Evolutionary conservation across 23 tunicate genomes (phyloP).

Genomic region (Halocynthia aurantium): DNA sequence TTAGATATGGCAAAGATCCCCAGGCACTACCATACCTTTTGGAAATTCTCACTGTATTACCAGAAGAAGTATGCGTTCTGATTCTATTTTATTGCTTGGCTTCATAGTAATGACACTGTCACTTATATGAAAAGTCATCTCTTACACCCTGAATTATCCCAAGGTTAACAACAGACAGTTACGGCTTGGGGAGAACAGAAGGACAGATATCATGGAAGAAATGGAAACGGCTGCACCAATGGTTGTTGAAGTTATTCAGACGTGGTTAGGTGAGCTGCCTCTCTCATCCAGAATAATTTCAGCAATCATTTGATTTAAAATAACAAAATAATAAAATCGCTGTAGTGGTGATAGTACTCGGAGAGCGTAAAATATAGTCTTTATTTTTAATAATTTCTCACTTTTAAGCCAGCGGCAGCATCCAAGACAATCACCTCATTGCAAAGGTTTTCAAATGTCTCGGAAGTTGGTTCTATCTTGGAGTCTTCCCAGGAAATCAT

Average conservation of each 20-base stretch:
- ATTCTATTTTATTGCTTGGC: neutral
- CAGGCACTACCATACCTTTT: slow-evolving; percentile 59
- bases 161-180: slow-evolving; percentile 71
- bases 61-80: slow-evolving; percentile 69
- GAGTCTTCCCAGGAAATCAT: slow-evolving; percentile 82
- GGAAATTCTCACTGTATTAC: slow-evolving; percentile 79
- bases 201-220: slow-evolving; percentile 82
- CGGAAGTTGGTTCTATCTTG: slow-evolving; percentile 93
- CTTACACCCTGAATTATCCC: neutral
- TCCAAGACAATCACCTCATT: slow-evolving; percentile 44
- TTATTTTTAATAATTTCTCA: neutral
- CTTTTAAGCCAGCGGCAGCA: slow-evolving; percentile 1
- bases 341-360: too few relatives aligned
- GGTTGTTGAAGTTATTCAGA: slow-evolving; percentile 76
- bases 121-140: neutral
- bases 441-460: slow-evolving; percentile 78
- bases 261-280: slow-evolving; percentile 50
- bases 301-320: neutral
- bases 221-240: slow-evolving; percentile 92
- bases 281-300: too few relatives aligned
- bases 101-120: neutral
- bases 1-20: slow-evolving; percentile 68
- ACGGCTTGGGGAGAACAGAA: slow-evolving; percentile 77
- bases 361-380: too few relatives aligned
- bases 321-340: neutral